phyloP scores from a whole-genome alignment of 2,888 invertebrate genomes.

The Pachydiplax longipennis region DNA sequence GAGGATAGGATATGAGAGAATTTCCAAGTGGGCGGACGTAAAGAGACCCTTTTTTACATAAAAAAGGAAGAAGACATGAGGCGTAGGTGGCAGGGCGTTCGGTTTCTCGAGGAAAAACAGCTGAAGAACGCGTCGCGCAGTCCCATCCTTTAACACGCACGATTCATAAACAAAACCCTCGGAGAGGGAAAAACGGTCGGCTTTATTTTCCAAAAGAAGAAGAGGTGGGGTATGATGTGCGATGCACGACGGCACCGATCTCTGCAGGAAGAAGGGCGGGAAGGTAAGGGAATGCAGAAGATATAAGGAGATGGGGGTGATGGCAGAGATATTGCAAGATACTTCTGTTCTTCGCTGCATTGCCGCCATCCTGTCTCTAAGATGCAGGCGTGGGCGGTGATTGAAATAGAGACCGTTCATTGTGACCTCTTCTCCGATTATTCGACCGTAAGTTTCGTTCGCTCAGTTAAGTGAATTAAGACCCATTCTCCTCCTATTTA shows the following conservation, averaged over 20 bases:
- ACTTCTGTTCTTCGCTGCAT: neutral
- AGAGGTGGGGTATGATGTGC: neutral
- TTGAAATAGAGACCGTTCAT: neutral
- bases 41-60: neutral
- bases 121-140: neutral
- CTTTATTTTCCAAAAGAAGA: neutral
- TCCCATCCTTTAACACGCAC: neutral
- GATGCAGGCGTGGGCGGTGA: neutral
- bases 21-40: neutral
- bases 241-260: neutral
- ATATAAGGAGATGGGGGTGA: neutral
- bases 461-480: neutral
- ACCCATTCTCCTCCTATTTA: neutral
- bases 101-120: neutral
- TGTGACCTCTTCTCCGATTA: neutral
- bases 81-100: neutral
- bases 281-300: neutral
- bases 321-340: neutral
- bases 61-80: neutral
- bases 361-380: neutral
- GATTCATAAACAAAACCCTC: neutral
- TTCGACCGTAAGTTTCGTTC: neutral
- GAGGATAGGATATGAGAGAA: neutral
- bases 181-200: neutral
- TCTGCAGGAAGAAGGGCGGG: neutral